phyloP scores from a whole-genome alignment of 2,888 invertebrate species.

The Limnephilus lunatus region DNA sequence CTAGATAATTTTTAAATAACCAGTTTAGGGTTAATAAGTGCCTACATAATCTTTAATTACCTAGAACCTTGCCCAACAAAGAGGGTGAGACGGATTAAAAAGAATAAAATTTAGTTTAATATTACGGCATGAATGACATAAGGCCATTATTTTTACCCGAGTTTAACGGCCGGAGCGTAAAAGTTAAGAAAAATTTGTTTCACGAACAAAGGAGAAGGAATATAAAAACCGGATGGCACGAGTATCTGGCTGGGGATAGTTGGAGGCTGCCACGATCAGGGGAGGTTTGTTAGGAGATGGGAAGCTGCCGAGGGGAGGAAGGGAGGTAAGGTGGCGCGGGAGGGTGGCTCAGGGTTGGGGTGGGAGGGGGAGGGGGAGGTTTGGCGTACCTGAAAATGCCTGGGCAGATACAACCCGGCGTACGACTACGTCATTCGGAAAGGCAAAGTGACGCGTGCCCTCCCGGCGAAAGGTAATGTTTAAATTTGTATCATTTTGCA shows the following conservation, averaged over 20 bases:
- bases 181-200: conserved; percentile 61
- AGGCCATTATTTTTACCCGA: conserved; percentile 30
- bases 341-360: conserved; percentile 25
- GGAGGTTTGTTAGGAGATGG: conserved; percentile 41
- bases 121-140: conserved; percentile 18
- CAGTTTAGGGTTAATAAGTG: not conserved
- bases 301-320: conserved; percentile 43
- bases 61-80: not conserved
- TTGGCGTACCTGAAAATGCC: conserved; percentile 53
- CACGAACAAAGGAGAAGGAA: conserved; percentile 61
- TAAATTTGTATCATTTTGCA: conserved; percentile 8
- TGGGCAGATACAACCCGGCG: conserved; percentile 45
- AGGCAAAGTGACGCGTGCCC: conserved; percentile 42
- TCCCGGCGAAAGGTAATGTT: conserved; percentile 3
- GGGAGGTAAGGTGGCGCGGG: conserved; percentile 41
- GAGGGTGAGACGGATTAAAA: not conserved
- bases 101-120: not conserved
- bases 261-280: conserved; percentile 38
- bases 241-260: conserved; percentile 43
- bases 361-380: conserved; percentile 55
- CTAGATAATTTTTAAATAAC: not conserved
- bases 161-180: conserved; percentile 50
- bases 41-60: not conserved
- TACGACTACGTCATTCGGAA: conserved; percentile 57
- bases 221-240: conserved; percentile 59